Conservation (phyloP, 2,113 vertebrate genomes). For the Alethe diademata region DNA sequence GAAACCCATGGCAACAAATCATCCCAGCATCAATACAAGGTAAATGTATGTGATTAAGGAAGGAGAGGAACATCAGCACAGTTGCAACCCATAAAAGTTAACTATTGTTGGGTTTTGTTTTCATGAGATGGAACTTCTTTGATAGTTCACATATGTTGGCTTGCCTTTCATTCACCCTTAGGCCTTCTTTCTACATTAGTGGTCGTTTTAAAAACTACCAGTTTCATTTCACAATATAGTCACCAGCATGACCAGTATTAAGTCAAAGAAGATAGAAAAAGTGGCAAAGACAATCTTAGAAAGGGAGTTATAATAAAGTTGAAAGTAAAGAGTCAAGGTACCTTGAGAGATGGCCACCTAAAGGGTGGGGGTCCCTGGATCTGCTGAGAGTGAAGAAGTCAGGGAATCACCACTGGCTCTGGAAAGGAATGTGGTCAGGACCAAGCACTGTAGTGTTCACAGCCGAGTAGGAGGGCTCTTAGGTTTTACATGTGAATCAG, state of each 20-base stretch:
- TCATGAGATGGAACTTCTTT: neutral
- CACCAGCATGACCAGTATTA: neutral
- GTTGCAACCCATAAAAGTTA: neutral
- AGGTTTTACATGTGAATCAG: neutral
- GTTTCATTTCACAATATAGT: neutral
- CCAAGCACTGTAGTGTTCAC: neutral
- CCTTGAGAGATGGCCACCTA: neutral
- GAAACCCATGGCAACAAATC: constrained; percentile 22
- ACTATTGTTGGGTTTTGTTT: neutral
- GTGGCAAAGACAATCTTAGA: neutral
- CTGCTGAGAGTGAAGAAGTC: neutral
- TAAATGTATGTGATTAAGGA: constrained; percentile 40
- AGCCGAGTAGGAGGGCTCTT: neutral
- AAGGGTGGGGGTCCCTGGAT: neutral
- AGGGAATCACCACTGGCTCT: neutral
- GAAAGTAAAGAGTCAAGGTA: neutral
- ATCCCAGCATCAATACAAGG: constrained; percentile 47
- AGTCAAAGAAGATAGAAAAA: neutral
- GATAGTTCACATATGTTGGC: neutral
- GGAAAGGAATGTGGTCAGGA: neutral
- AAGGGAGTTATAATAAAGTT: neutral
- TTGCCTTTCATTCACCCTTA: neutral
- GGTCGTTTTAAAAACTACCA: neutral
- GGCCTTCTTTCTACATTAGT: neutral
- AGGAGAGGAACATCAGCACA: neutral